phyloP scores from a whole-genome alignment of 2,888 invertebrate genomes.

The Trimorus sp. region DNA sequence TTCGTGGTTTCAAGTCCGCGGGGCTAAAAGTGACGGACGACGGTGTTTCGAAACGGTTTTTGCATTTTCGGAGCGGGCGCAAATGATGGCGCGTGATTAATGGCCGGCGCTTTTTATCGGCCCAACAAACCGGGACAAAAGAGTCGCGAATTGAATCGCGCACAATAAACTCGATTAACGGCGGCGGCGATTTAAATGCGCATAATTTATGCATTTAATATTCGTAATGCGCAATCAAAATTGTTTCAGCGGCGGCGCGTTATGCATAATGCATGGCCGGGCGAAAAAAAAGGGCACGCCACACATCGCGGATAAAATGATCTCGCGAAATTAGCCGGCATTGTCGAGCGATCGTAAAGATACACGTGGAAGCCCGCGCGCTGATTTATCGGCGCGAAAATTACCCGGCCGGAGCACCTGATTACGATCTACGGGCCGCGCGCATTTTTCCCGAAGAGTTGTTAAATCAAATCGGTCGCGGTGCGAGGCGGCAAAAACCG shows the following conservation, averaged over 20 bases:
- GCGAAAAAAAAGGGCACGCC: slow-evolving; percentile 10
- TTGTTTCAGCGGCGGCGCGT: slow-evolving; percentile 21
- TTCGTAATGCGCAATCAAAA: slow-evolving; percentile 37
- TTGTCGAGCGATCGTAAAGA: slow-evolving; percentile 29
- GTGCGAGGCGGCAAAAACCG: slow-evolving; percentile 51
- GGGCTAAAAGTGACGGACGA: too few relatives aligned
- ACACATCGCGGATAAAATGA: slow-evolving; percentile 45
- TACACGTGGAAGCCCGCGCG: slow-evolving; percentile 36
- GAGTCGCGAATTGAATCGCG: neutral
- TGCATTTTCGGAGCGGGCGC: too few relatives aligned
- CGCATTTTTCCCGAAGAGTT: slow-evolving; percentile 62
- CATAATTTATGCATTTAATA: slow-evolving; percentile 29
- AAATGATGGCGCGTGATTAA: too few relatives aligned
- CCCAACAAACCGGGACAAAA: too few relatives aligned
- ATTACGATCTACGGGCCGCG: slow-evolving; percentile 60
- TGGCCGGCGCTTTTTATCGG: too few relatives aligned
- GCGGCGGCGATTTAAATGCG: slow-evolving; percentile 5
- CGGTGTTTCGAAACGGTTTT: too few relatives aligned
- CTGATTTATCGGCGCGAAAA: slow-evolving; percentile 65
- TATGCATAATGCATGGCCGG: slow-evolving; percentile 16
- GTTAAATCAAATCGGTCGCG: slow-evolving; percentile 64
- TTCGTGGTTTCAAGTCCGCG: slow-evolving; percentile 3
- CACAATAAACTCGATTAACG: neutral
- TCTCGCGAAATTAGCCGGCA: slow-evolving; percentile 46
- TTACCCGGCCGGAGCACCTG: slow-evolving; percentile 63